Base-by-base conservation (phyloP, 2,113 vertebrate species). In the Spermophilus dauricus region DNA sequence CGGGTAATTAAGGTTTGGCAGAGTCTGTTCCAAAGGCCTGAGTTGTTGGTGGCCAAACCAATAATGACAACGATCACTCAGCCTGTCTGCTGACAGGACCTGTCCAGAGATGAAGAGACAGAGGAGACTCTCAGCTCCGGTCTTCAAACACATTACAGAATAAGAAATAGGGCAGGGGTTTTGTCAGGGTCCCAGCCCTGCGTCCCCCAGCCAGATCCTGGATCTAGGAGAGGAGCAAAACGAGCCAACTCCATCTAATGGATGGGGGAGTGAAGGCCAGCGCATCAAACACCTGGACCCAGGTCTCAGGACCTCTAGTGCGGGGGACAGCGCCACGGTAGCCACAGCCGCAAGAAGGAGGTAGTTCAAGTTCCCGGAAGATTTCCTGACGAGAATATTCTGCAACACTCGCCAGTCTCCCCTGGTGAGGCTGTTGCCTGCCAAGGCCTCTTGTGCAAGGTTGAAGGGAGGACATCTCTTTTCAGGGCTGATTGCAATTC, bases 201-300 rank as follows among this genome's bases (percentile, higher is more conserved):
- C 39, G 48, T 24, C 26, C 12, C 11, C 6, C 1, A 22, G 11
- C n/a, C 18, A 0, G 0, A 28, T 28, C 34, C 48, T 63, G 20
- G 78, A 58, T 70, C 95, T 24, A 2, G 4, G 13, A 63, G 48
- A 75, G 70, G 18, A 86, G 16, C 3, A 30, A 56, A 95, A 70
- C 32, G 8, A 75, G 58, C 37, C 86, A 70, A 3, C 20, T 48
- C 39, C 5, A 0, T 30, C 22, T n/a, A 61, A 37, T 1, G 37
- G 11, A 61, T 28, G 30, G 58, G 39, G 9, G 67, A 39, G 37
- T 24, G 48, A 75, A 56, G 84, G 28, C 45, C 5, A 42, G 37
- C 37, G 82, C 42, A n/a, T 26, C 3, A 83, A 45, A 39, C 37
- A 11, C 53, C 34, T 28, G 37, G 45, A 45, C 61, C 67, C 3